Evolutionary conservation across 2,888 invertebrate genomes (phyloP).

Genomic region (Idaea aversata): DNA sequence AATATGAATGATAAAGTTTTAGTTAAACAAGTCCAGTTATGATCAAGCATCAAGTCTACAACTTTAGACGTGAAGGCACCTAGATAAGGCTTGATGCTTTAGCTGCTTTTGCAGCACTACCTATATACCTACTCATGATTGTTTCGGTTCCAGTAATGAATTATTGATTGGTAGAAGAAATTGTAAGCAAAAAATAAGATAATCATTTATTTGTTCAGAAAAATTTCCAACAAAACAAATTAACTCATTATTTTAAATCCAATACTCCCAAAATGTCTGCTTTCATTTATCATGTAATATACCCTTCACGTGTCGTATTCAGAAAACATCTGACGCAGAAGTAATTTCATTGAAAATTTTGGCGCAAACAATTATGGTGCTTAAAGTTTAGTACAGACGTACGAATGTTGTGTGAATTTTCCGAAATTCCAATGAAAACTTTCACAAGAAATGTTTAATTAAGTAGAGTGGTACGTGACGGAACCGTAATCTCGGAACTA

Average conservation of each 20-base stretch:
- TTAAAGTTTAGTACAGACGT: neutral
- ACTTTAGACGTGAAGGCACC: too few species aligned
- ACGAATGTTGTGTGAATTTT: slow-evolving; percentile 9
- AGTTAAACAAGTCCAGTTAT: neutral
- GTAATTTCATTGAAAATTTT: slow-evolving; percentile 11
- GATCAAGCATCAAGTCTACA: too few species aligned
- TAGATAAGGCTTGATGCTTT: too few species aligned
- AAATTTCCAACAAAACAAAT: too few species aligned
- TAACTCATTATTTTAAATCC: too few species aligned
- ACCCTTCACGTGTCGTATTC: slow-evolving; percentile 11
- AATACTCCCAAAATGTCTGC: neutral
- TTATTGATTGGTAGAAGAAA: too few species aligned
- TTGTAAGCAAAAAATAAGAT: too few species aligned
- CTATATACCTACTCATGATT: too few species aligned
- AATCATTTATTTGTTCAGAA: too few species aligned
- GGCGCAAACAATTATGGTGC: slow-evolving; percentile 6
- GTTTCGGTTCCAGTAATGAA: too few species aligned
- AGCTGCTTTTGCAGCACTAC: too few species aligned
- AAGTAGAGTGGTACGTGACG: slow-evolving; percentile 59
- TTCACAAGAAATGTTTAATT: slow-evolving; percentile 59
- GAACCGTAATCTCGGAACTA: slow-evolving; percentile 44
- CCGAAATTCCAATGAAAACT: slow-evolving; percentile 25
- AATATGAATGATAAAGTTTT: neutral
- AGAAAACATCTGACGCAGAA: slow-evolving; percentile 11
- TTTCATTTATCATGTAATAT: slow-evolving; percentile 8